phyloP scores from a whole-genome alignment of 2,888 invertebrate species.

The Drosophila siamana region DNA sequence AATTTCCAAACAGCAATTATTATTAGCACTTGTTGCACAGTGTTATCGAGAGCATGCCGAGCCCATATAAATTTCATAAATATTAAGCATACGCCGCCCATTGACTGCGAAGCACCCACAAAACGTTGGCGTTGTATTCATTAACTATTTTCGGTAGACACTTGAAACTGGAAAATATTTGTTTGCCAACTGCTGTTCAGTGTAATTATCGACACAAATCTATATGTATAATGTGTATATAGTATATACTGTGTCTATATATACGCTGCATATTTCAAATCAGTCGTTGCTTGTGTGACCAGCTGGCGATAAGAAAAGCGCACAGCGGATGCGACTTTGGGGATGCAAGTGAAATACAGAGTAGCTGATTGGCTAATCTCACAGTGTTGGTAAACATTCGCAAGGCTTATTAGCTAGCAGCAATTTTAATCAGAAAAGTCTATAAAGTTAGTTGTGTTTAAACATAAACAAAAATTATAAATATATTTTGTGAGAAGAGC shows the following conservation, averaged over 20 bases:
- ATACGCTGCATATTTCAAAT: slow-evolving; percentile 28
- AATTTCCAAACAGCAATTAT: neutral
- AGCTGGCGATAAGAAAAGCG: slow-evolving; percentile 45
- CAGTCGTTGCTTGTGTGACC: slow-evolving; percentile 44
- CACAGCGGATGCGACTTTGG: slow-evolving; percentile 33
- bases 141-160: slow-evolving; percentile 48
- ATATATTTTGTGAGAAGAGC: too few species aligned
- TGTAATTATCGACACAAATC: slow-evolving; percentile 46
- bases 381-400: slow-evolving; percentile 26
- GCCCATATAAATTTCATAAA: slow-evolving; percentile 70
- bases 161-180: slow-evolving; percentile 46
- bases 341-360: slow-evolving; percentile 17
- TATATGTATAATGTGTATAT: slow-evolving; percentile 2
- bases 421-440: too few species aligned
- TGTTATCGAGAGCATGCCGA: slow-evolving; percentile 61
- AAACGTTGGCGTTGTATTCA: slow-evolving; percentile 54
- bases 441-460: too few species aligned
- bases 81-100: slow-evolving; percentile 77
- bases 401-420: too few species aligned
- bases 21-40: slow-evolving; percentile 38
- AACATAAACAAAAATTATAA: too few species aligned
- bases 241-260: slow-evolving; percentile 16
- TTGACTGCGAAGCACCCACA: slow-evolving; percentile 29
- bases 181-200: slow-evolving; percentile 37
- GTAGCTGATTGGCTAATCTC: neutral